Evolutionary conservation across 1,140 invertebrate genomes (phyloP).

Genomic region (Hesperophylax magnus): DNA sequence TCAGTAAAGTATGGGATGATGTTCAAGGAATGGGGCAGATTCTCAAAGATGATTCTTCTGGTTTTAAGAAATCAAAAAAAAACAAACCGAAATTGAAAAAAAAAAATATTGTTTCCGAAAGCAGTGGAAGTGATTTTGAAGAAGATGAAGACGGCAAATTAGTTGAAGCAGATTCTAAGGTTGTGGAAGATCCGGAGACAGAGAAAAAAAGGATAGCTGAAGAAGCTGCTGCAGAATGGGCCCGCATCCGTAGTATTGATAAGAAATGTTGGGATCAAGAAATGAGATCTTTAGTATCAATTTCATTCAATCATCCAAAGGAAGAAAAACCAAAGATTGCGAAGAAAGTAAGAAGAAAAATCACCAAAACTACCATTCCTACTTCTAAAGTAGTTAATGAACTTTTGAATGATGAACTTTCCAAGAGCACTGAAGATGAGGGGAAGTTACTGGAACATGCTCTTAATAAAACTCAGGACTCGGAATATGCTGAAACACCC

Average conservation of each 20-base stretch:
- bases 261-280: slow-evolving; percentile 48
- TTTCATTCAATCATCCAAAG: neutral
- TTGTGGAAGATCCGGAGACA: neutral
- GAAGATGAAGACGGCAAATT: no score
- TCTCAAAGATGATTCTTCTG: neutral
- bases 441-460: slow-evolving; percentile 48
- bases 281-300: slow-evolving; percentile 11
- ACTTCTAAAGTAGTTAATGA: neutral
- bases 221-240: slow-evolving; percentile 22
- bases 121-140: no score
- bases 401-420: neutral
- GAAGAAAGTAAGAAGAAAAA: slow-evolving; percentile 27
- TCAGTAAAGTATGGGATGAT: slow-evolving; percentile 41
- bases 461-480: slow-evolving; percentile 21
- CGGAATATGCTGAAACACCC: neutral
- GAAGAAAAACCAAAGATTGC: slow-evolving; percentile 5
- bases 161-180: no score
- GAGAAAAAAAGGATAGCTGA: slow-evolving; percentile 21
- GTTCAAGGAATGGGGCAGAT: slow-evolving; percentile 43
- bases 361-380: slow-evolving; percentile 9
- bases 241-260: slow-evolving; percentile 5
- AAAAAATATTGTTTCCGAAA: neutral
- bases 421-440: slow-evolving; percentile 34
- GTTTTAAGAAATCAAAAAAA: neutral
- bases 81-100: neutral